Base-by-base conservation (phyloP, 2,113 vertebrate species). In the Nannobrachium achirus region DNA sequence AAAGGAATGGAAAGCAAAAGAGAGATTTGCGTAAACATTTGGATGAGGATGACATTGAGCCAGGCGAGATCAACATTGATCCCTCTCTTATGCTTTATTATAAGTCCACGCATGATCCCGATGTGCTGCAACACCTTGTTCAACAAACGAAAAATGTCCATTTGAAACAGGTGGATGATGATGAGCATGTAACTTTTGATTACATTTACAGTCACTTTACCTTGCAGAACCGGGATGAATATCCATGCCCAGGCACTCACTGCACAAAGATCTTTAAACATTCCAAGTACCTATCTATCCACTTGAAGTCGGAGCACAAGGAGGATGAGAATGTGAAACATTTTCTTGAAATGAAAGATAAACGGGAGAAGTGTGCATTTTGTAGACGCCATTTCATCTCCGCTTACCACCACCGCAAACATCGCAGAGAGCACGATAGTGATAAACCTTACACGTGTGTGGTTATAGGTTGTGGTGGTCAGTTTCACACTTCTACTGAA, bases 231-330 rank as follows among this genome's bases (percentile, higher is more conserved):
- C 92, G 95, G 63, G 97, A 99, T 69, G 93, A 96, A 72, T 98
- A 98, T 63, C 94, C 94, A 0, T 99, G 98, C 71, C 98, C 98
- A 0, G 97, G 95, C 33, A 96, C 95, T 0, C 93, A 93, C 52
- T 99, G 98, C 57, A 92, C 92, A 4, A 90, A 93, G 55, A 91
- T 92, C 0, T 99, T 99, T 75, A 98, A 98, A 66, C 96, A 98
- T 48, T 98, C 97, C 52, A 99, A 99, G 71, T 98, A 99, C 81
- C 73, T 99, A 15, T 95, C 96, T 0, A 95, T 98, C 0, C 98
- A 99, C 69, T 85, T 99, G 38, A 99, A 96, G 89, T 95, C 94
- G 0, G 97, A 99, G 16, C 97, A 99, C 78, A 78, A 69, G 69
- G 93, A 93, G 0, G 97, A 99, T 11, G 94, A 95, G 55, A 98